These are phyloP conservation scores for Abramis brama DNA, from an alignment of 2,113 vertebrate species.

Conservation along the genomic window DNA sequence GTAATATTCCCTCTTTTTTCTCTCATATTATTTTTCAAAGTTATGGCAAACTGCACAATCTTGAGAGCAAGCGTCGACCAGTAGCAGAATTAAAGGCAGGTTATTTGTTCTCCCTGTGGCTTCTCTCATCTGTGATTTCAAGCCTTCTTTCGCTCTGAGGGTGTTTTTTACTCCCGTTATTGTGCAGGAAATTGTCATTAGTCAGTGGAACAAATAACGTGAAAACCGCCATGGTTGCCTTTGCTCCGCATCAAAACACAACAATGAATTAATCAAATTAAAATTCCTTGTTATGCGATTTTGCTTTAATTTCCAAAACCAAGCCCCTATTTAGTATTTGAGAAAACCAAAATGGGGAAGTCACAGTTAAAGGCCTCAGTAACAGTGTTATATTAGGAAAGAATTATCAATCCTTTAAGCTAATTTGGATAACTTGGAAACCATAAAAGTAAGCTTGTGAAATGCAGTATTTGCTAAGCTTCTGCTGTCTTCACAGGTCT, in stretches of 20 bases:
- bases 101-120: constrained; percentile 77
- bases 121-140: constrained; percentile 75
- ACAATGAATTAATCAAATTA: constrained; percentile 88
- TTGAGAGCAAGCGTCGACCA: constrained; percentile 66
- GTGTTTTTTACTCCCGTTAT: constrained; percentile 79
- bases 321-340: constrained; percentile 78
- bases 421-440: constrained; percentile 83
- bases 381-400: constrained; percentile 83
- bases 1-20: neutral
- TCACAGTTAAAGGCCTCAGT: constrained; percentile 81
- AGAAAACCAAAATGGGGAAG: constrained; percentile 77
- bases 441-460: constrained; percentile 78
- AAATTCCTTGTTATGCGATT: constrained; percentile 83
- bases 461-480: constrained; percentile 76
- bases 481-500: constrained; percentile 74
- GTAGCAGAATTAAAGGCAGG: constrained; percentile 72
- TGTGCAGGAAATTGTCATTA: constrained; percentile 86
- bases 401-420: constrained; percentile 86
- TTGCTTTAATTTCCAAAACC: constrained; percentile 84
- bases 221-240: constrained; percentile 79
- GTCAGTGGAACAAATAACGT: constrained; percentile 85
- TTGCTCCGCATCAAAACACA: constrained; percentile 79
- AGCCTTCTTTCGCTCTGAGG: constrained; percentile 78
- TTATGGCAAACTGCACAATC: constrained; percentile 57
- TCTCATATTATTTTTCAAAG: constrained; percentile 54